These are phyloP conservation scores for Epinephelus fuscoguttatus DNA, from an alignment of 2,113 vertebrate genomes.

Conservation along the genomic window DNA sequence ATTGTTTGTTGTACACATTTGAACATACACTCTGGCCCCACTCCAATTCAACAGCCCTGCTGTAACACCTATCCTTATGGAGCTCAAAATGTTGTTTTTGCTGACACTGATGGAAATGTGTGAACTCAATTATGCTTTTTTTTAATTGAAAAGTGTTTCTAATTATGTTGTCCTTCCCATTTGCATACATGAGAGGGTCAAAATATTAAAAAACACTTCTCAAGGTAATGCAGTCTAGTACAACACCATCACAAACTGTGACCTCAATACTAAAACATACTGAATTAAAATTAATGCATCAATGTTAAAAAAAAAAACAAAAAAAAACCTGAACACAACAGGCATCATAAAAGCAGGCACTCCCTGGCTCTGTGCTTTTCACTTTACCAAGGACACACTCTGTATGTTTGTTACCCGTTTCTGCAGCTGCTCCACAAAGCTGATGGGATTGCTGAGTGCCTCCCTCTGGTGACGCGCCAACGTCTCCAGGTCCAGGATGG, in stretches of 20 bases:
- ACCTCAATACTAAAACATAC: background rate
- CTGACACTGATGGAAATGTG: too few species aligned
- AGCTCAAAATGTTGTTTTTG: background rate
- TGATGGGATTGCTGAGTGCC: conserved; percentile 92
- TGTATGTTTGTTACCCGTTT: conserved; percentile 88
- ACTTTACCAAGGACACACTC: background rate
- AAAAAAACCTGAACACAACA: background rate
- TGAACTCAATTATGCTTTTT: too few species aligned
- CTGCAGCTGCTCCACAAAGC: conserved; percentile 98
- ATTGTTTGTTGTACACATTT: background rate
- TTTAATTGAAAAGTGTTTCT: too few species aligned
- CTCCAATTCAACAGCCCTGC: too few species aligned
- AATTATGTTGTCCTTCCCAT: too few species aligned
- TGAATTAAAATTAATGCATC: background rate
- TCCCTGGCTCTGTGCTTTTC: background rate
- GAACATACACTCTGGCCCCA: background rate
- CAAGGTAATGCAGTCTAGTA: too few species aligned
- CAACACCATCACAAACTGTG: too few species aligned
- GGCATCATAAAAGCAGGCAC: background rate
- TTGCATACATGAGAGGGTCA: too few species aligned
- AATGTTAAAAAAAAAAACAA: too few species aligned
- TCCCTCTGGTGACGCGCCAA: conserved; percentile 93
- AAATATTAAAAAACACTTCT: too few species aligned
- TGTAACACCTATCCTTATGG: background rate
- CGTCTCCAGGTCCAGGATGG: conserved; percentile 96